phyloP scores from a whole-genome alignment of 2,888 invertebrate genomes.

The Terebella lapidaria region DNA sequence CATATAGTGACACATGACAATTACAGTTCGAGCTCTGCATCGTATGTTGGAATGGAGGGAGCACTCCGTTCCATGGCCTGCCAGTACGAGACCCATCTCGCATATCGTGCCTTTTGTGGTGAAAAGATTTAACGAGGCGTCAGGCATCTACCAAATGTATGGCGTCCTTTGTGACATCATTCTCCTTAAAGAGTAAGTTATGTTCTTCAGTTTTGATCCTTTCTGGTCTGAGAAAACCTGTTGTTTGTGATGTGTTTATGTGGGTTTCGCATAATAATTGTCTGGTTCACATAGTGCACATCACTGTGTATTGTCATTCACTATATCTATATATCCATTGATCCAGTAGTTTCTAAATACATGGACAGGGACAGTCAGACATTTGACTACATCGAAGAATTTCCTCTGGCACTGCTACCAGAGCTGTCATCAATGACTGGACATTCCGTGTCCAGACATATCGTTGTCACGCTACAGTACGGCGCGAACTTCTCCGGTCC shows the following conservation, averaged over 20 bases:
- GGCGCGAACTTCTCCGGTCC: constrained; percentile 30
- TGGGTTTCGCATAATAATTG: too few relatives aligned
- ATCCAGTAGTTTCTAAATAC: too few relatives aligned
- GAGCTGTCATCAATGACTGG: constrained; percentile 46
- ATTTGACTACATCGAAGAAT: constrained; percentile 48
- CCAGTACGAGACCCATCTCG: constrained; percentile 28
- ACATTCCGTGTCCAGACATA: constrained; percentile 21
- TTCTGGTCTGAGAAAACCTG: too few relatives aligned
- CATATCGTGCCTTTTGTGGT: constrained; percentile 47
- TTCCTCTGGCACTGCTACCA: constrained; percentile 49
- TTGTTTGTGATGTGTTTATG: too few relatives aligned
- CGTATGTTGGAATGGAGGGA: constrained; percentile 51
- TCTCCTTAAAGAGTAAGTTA: constrained; percentile 47
- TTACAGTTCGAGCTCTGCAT: constrained; percentile 50
- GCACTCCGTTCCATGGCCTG: constrained; percentile 52
- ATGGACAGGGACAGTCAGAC: too few relatives aligned
- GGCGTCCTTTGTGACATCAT: constrained; percentile 51
- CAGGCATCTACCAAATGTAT: constrained; percentile 56
- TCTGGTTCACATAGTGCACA: too few relatives aligned
- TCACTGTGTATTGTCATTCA: too few relatives aligned
- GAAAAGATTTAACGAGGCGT: constrained; percentile 55
- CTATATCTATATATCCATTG: too few relatives aligned
- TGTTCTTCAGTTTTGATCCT: too few relatives aligned
- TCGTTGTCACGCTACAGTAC: constrained; percentile 24
- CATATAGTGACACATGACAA: too few relatives aligned